Evolutionary conservation across 1,140 invertebrate species (phyloP).

Genomic region (Callitettix versicolor): DNA sequence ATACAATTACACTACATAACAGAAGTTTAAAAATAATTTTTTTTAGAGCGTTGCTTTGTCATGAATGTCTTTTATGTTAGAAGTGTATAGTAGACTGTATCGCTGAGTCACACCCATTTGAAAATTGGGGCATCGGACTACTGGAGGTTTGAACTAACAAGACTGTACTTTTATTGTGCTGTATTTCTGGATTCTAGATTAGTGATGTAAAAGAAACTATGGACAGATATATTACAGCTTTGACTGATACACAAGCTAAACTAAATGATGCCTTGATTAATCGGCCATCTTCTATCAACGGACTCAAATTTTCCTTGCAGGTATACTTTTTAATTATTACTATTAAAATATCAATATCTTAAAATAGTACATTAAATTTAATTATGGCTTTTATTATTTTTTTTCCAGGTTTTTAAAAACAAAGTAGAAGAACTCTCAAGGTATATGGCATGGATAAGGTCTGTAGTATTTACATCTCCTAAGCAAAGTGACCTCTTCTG

Average conservation of each 20-base stretch:
- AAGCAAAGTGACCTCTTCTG: slow-evolving; percentile 46
- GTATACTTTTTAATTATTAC: not conserved
- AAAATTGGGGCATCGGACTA: no score
- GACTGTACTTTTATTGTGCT: no score
- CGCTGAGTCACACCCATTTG: no score
- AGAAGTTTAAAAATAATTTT: no score
- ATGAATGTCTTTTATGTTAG: no score
- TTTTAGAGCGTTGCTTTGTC: no score
- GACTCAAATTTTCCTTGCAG: slow-evolving; percentile 22
- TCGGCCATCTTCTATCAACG: slow-evolving; percentile 15
- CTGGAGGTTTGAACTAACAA: no score
- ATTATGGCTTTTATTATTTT: not conserved
- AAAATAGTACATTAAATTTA: no score
- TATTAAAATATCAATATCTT: no score
- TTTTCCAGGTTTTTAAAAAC: slow-evolving; percentile 38
- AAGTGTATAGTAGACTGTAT: no score
- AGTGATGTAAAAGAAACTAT: slow-evolving; percentile 42
- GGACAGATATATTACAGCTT: slow-evolving; percentile 42
- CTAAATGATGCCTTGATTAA: slow-evolving; percentile 29
- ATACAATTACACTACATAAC: no score
- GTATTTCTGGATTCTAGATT: slow-evolving; percentile 8
- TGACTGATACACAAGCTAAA: slow-evolving; percentile 39
- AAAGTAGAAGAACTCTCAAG: slow-evolving; percentile 46
- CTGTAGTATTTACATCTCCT: slow-evolving; percentile 46
- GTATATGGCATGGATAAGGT: slow-evolving; percentile 51